Percentiles rank a stretch among this genome's conserved stretches.
Conservation (phyloP, 2,113 vertebrate species). For the Brachyhypopomus occidentalis region DNA sequence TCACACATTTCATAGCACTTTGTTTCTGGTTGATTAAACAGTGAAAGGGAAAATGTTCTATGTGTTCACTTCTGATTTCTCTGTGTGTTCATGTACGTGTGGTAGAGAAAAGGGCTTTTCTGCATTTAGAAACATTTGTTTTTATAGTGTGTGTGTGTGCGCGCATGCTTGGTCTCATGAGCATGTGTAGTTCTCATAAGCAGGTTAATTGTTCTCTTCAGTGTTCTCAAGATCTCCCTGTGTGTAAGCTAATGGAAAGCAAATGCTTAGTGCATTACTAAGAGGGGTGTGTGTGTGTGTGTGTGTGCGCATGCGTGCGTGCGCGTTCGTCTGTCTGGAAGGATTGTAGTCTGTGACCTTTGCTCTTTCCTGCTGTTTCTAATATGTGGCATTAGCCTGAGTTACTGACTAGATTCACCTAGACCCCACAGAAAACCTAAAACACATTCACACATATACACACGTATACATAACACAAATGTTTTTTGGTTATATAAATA, state of each 20-base stretch:
- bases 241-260: slow-evolving; percentile 66
- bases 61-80: neutral
- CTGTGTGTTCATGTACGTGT: neutral
- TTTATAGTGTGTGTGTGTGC: slow-evolving; percentile 1
- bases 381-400: slow-evolving; percentile 67
- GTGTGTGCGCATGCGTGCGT: slow-evolving; percentile 57
- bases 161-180: neutral
- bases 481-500: too few relatives aligned
- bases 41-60: neutral
- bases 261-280: slow-evolving; percentile 66
- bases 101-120: too few relatives aligned
- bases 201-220: slow-evolving; percentile 42
- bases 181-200: slow-evolving; percentile 53
- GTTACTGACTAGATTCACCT: slow-evolving; percentile 59
- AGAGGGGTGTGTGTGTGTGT: slow-evolving; percentile 66
- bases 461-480: too few relatives aligned
- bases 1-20: too few relatives aligned
- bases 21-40: neutral
- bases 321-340: too few relatives aligned
- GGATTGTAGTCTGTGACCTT: slow-evolving; percentile 36
- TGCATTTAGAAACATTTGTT: neutral
- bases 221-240: slow-evolving; percentile 53
- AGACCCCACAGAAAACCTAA: slow-evolving; percentile 36
- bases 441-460: slow-evolving; percentile 46
- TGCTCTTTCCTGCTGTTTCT: slow-evolving; percentile 66